Percentiles rank a stretch among this genome's conserved stretches.
phyloP scores from a whole-genome alignment of 2,888 invertebrate genomes.

The Catocala sponsa region DNA sequence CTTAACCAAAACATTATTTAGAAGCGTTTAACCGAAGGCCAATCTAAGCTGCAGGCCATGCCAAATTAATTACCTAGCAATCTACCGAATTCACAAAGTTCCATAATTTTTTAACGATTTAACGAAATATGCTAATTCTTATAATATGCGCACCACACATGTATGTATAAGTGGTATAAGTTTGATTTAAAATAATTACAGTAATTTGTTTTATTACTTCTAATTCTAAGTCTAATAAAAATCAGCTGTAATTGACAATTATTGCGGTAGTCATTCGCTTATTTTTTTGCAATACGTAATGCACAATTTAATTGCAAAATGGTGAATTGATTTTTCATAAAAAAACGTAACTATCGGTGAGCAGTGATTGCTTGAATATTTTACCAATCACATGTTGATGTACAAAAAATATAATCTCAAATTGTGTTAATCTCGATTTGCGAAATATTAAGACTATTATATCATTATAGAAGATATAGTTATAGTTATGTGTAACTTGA shows the following conservation, averaged over 20 bases:
- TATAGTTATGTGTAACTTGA: background rate
- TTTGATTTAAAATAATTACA: constrained; percentile 17
- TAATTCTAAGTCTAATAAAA: constrained; percentile 26
- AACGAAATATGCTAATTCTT: constrained; percentile 20
- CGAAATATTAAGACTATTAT: background rate
- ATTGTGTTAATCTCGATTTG: background rate
- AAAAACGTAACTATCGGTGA: constrained; percentile 8
- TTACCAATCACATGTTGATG: constrained; percentile 2
- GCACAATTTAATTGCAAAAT: constrained; percentile 17
- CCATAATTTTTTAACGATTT: constrained; percentile 9
- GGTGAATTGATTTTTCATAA: constrained; percentile 11
- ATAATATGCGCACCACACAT: constrained; percentile 20
- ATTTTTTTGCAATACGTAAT: constrained; percentile 19
- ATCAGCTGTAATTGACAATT: constrained; percentile 20
- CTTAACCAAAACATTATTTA: background rate
- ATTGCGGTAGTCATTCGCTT: constrained; percentile 13
- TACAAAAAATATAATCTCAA: background rate
- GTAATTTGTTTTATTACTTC: constrained; percentile 27
- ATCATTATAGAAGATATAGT: background rate
- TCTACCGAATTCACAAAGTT: constrained; percentile 5
- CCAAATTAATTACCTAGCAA: constrained; percentile 16
- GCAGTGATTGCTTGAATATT: constrained; percentile 5
- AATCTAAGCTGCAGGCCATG: constrained; percentile 16
- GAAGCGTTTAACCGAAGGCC: constrained; percentile 15
- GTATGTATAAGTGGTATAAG: constrained; percentile 14